Evolutionary conservation across 2,797 vertebrate genomes (phyloP), one percentile per base, ranked within the genome.

Genomic region (Pseudopleuronectes americanus): DNA sequence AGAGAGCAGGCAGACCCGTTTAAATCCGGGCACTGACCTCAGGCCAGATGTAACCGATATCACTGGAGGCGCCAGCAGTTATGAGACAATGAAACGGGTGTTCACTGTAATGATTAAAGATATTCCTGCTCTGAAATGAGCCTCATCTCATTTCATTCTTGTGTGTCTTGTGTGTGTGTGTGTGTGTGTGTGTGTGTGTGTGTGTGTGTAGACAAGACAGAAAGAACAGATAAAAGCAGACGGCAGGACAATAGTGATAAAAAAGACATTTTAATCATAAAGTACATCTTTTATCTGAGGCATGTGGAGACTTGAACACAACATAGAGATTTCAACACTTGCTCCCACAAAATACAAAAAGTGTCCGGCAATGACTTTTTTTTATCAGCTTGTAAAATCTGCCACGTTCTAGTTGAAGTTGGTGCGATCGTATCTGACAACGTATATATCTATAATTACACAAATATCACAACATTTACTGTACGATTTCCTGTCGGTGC

Each of bases 201-300:
- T 33, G 8, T 61, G 36, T 64, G 4, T 49, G 8, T n/a, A 41
- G 13, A 60, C 10, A 38, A 59, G 13, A 53, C 4, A 4, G 26
- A 21, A 47, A 22, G 56, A 67, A 41, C 36, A 68, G 45, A 52
- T 45, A 63, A 53, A 13, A 28, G 24, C 24, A 65, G 31, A 33
- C 21, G 53, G 43, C 48, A 53, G 62, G 68, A 75, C 64, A 59
- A 62, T 24, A 21, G 53, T 68, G 60, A 71, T 81, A 45, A 64
- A 75, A 81, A 84, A 83, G 45, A 79, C 57, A 56, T 75, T 91
- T 90, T 91, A 91, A 90, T 93, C 79, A 83, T 71, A 89, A 70
- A 83, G 59, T 78, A 71, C 76, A 86, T 67, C 51, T 77, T 73
- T 78, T 62, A 83, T 87, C 76, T 71, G 79, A 90, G 80, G 62